Conservation (phyloP, 2,888 invertebrate genomes). For the Ormyrus thymus region DNA sequence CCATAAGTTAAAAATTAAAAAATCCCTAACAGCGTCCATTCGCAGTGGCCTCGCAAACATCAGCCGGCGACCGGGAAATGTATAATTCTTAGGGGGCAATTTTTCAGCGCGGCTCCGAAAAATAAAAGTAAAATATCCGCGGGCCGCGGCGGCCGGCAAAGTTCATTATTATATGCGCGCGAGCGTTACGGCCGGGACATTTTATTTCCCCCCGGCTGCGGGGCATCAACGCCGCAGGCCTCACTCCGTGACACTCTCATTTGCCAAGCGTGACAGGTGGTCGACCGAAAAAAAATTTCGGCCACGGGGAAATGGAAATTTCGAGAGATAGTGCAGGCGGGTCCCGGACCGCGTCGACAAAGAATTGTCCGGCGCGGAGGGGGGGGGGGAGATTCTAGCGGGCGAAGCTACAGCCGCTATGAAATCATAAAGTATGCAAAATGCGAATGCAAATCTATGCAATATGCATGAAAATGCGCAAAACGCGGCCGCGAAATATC, state of each 20-base stretch:
- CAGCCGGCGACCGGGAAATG: too few species aligned
- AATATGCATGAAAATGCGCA: slow-evolving; percentile 71
- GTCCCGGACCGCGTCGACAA: slow-evolving; percentile 23
- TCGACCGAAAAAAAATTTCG: slow-evolving; percentile 23
- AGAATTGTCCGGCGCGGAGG: slow-evolving; percentile 10
- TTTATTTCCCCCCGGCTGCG: slow-evolving; percentile 30
- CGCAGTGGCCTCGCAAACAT: too few species aligned
- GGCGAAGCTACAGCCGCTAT: slow-evolving; percentile 20
- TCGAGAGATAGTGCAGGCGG: slow-evolving; percentile 40
- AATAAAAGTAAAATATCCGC: slow-evolving; percentile 23
- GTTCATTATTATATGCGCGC: slow-evolving; percentile 47
- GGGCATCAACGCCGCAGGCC: slow-evolving; percentile 1
- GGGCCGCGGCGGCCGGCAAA: slow-evolving; percentile 7
- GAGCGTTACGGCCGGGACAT: slow-evolving; percentile 10
- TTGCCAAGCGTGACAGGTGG: slow-evolving; percentile 47
- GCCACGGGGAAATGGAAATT: slow-evolving; percentile 54
- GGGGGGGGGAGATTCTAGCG: not conserved
- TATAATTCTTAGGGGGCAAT: too few species aligned
- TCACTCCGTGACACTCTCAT: slow-evolving; percentile 46
- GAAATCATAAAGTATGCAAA: slow-evolving; percentile 71
- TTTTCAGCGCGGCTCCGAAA: not conserved
- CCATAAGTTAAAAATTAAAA: too few species aligned
- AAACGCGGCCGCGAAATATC: slow-evolving; percentile 66
- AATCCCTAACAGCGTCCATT: too few species aligned
- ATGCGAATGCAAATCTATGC: slow-evolving; percentile 70